Conservation (phyloP, 2,797 vertebrate genomes). For the Australoheros facetus region DNA sequence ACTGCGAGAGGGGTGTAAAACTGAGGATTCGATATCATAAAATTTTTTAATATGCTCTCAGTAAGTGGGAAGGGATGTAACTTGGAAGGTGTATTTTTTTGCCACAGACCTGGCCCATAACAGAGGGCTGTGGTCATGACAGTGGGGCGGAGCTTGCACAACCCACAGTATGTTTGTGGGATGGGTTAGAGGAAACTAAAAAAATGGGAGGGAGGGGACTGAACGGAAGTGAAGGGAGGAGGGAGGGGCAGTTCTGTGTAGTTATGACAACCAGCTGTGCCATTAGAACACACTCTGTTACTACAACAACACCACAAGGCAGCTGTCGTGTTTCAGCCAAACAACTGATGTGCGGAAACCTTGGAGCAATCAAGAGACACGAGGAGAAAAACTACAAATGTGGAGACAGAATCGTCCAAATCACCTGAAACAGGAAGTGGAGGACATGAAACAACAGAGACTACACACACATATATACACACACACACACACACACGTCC, state of each 20-base stretch:
- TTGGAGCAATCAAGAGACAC: constrained; percentile 38
- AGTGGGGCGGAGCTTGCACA: constrained; percentile 62
- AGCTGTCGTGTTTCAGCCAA: constrained; percentile 66
- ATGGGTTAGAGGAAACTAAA: constrained; percentile 36
- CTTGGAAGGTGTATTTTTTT: background rate
- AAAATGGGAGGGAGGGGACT: background rate
- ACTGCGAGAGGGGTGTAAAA: background rate
- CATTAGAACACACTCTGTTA: constrained; percentile 65
- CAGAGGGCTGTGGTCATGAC: background rate
- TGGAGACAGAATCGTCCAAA: constrained; percentile 13
- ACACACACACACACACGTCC: background rate
- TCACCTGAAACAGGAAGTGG: constrained; percentile 44
- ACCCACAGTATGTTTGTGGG: constrained; percentile 26
- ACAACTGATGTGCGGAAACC: constrained; percentile 54
- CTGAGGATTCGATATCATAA: background rate
- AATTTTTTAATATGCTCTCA: background rate
- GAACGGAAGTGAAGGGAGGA: background rate
- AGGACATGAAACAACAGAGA: constrained; percentile 9
- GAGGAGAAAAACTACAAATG: constrained; percentile 13
- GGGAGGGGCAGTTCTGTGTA: constrained; percentile 47
- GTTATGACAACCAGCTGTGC: constrained; percentile 74
- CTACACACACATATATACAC: background rate
- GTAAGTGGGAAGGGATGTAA: background rate
- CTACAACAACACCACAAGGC: constrained; percentile 55
- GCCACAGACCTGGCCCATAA: background rate